These are phyloP conservation scores for Goniozus legneri DNA, from an alignment of 1,140 invertebrate species.

Conservation along the genomic window DNA sequence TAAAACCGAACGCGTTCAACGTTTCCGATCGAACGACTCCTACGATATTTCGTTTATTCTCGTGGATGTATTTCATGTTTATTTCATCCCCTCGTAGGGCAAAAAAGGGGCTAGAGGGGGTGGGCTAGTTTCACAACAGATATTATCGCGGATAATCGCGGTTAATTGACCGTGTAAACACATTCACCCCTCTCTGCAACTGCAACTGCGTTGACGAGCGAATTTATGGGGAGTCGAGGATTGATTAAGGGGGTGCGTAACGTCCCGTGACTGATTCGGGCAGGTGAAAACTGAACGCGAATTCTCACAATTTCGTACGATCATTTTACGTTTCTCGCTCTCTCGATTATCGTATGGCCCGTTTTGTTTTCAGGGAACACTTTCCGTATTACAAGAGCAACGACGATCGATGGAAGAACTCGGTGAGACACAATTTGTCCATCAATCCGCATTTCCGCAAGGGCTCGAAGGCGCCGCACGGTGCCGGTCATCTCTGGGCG, in stretches of 20 bases:
- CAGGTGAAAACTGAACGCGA: constrained; percentile 35
- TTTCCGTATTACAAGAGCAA: constrained; percentile 84
- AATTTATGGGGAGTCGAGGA: constrained; percentile 38
- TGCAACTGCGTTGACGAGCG: not conserved
- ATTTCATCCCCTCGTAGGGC: no score
- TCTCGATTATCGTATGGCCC: no score
- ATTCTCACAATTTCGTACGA: not conserved
- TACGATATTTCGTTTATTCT: no score
- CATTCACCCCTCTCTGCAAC: constrained; percentile 22
- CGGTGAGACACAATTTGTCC: constrained; percentile 80
- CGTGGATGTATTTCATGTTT: no score
- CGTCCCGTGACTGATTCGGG: constrained; percentile 33
- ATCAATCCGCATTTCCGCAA: constrained; percentile 89
- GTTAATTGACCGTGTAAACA: constrained; percentile 23
- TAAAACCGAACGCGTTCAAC: no score
- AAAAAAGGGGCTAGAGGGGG: no score
- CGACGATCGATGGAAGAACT: constrained; percentile 89
- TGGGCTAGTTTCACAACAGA: no score
- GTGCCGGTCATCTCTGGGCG: constrained; percentile 83
- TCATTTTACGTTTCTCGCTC: not conserved
- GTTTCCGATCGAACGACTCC: no score
- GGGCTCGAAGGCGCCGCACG: constrained; percentile 76
- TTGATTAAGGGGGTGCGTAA: constrained; percentile 24
- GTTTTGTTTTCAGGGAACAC: constrained; percentile 64
- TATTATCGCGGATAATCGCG: constrained; percentile 10